These are phyloP conservation scores for Dasyornis broadbenti DNA, from an alignment of 2,113 vertebrate species.

Conservation along the genomic window DNA sequence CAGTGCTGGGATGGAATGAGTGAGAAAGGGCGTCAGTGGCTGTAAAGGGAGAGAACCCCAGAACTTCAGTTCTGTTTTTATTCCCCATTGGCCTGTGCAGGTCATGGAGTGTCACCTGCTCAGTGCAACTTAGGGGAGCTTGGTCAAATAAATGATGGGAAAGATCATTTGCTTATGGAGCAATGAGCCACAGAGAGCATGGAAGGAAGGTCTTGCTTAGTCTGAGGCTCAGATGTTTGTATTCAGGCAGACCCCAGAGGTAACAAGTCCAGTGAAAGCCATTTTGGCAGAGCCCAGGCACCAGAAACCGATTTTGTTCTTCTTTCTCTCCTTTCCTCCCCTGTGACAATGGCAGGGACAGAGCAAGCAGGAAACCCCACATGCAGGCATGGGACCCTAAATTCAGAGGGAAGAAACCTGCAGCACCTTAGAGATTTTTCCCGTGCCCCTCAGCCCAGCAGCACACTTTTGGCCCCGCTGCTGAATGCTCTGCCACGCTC, in stretches of 20 bases:
- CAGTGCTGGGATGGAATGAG: not conserved
- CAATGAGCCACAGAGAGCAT: too few relatives aligned
- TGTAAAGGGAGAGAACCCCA: not conserved
- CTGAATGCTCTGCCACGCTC: not conserved
- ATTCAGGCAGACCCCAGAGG: not conserved
- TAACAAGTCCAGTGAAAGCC: not conserved
- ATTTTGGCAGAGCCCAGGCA: not conserved
- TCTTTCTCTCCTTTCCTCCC: not conserved
- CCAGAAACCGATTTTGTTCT: not conserved
- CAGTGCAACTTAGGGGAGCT: not conserved
- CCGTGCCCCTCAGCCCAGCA: rapidly evolving
- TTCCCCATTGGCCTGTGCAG: not conserved
- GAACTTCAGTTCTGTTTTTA: not conserved
- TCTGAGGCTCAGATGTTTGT: not conserved
- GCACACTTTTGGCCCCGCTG: not conserved
- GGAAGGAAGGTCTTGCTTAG: not conserved
- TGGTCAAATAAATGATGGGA: not conserved
- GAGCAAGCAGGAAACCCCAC: not conserved
- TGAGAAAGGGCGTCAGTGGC: rapidly evolving
- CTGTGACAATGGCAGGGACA: rapidly evolving
- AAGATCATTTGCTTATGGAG: not conserved
- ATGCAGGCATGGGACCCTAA: rapidly evolving
- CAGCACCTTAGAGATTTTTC: not conserved
- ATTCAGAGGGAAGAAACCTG: not conserved
- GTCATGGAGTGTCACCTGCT: not conserved